phyloP scores from a whole-genome alignment of 2,113 vertebrate genomes.

The Andinoacara biseriatus region DNA sequence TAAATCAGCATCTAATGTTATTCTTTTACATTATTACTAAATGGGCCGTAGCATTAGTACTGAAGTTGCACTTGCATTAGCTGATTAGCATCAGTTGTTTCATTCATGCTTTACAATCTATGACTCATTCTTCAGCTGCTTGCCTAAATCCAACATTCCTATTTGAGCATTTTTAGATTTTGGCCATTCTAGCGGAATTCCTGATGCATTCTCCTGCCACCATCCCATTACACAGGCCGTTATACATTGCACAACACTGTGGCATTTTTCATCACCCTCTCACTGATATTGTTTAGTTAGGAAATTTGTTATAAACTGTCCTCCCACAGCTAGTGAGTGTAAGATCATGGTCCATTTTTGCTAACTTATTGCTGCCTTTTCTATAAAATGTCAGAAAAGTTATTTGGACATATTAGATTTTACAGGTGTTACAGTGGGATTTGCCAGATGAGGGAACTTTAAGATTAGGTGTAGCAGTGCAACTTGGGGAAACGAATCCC shows the following conservation, averaged over 20 bases:
- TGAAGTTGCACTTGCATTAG: constrained; percentile 35
- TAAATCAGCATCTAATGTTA: constrained; percentile 1
- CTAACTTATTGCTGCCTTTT: no score
- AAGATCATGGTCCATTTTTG: no score
- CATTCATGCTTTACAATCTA: constrained; percentile 1
- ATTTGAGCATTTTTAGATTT: neutral
- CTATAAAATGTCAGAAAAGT: neutral
- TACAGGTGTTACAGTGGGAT: neutral
- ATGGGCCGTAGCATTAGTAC: constrained; percentile 15
- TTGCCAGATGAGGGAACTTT: neutral
- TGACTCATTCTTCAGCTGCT: constrained; percentile 13
- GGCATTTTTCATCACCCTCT: neutral
- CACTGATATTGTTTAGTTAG: neutral
- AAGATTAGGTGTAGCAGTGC: neutral
- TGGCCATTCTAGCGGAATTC: neutral
- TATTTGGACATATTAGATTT: neutral
- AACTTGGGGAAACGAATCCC: neutral
- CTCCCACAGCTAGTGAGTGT: no score
- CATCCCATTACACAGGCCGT: neutral
- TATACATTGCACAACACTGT: neutral
- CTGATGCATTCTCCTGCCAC: neutral
- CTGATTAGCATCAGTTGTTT: constrained; percentile 32
- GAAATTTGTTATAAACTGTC: neutral
- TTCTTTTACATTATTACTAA: constrained; percentile 15
- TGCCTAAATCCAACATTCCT: neutral